Evolutionary conservation across 2,113 vertebrate species (phyloP).

Genomic region (Brevimyrus niger): DNA sequence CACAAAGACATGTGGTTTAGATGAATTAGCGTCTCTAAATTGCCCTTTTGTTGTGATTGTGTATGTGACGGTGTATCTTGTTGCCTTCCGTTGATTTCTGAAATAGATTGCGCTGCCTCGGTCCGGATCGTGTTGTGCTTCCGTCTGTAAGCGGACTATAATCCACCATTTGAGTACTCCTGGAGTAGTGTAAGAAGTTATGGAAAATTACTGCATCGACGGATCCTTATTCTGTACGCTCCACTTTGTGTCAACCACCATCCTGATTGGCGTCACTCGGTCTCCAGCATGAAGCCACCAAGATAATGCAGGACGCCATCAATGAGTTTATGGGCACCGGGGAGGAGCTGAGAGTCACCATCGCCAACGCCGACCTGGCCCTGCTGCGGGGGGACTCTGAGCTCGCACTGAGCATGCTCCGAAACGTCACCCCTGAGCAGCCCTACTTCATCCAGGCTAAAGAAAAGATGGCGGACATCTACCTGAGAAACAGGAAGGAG

Average conservation of each 20-base stretch:
- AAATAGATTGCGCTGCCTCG: neutral
- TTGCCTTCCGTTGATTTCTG: neutral
- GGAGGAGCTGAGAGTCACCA: slow-evolving; percentile 82
- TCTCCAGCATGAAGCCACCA: slow-evolving; percentile 86
- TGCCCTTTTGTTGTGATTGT: neutral
- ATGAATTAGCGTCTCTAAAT: neutral
- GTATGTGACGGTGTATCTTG: neutral
- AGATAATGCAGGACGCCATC: slow-evolving; percentile 92
- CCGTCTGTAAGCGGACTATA: neutral
- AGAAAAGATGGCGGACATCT: slow-evolving; percentile 91
- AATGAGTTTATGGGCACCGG: slow-evolving; percentile 89
- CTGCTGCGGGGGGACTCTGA: slow-evolving; percentile 80
- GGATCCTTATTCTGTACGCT: neutral
- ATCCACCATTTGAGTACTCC: neutral
- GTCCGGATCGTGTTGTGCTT: neutral
- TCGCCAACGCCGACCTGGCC: slow-evolving; percentile 85
- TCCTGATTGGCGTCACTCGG: neutral
- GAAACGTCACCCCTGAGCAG: slow-evolving; percentile 79
- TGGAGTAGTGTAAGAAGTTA: neutral
- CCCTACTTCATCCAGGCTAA: slow-evolving; percentile 90
- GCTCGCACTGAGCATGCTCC: slow-evolving; percentile 81
- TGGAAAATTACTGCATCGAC: neutral
- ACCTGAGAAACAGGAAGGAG: slow-evolving; percentile 85
- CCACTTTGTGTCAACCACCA: neutral
- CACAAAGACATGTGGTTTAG: neutral